These are phyloP conservation scores for Zosterops japonicus DNA, from an alignment of 2,113 vertebrate genomes.

Conservation along the genomic window DNA sequence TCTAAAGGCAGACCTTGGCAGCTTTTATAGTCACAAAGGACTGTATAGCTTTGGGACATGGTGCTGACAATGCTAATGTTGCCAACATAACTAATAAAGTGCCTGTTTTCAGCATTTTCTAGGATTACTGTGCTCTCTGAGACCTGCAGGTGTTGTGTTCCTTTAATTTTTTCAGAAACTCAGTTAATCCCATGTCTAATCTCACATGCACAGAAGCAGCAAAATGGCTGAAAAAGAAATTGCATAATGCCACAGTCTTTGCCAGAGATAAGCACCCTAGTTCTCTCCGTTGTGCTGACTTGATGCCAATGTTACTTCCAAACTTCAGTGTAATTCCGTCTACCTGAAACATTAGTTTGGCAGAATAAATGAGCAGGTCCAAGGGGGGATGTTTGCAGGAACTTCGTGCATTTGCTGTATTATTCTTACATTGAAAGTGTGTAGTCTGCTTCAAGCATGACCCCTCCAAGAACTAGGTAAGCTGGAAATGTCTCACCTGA, in stretches of 20 bases:
- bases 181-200: neutral
- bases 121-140: neutral
- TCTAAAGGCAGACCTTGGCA: neutral
- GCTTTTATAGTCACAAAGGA: neutral
- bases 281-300: neutral
- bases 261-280: neutral
- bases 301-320: neutral
- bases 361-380: neutral
- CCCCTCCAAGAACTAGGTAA: neutral
- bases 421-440: neutral
- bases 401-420: neutral
- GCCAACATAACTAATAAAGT: neutral
- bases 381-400: neutral
- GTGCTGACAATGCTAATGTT: neutral
- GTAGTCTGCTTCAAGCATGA: neutral
- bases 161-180: neutral
- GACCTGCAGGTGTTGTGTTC: neutral
- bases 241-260: neutral
- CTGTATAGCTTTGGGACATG: neutral
- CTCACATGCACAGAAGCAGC: neutral
- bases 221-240: neutral
- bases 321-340: neutral
- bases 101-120: neutral
- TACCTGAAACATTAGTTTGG: neutral
- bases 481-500: neutral